Conservation (phyloP, 2,888 invertebrate genomes). For the Drosophila bunnanda region DNA sequence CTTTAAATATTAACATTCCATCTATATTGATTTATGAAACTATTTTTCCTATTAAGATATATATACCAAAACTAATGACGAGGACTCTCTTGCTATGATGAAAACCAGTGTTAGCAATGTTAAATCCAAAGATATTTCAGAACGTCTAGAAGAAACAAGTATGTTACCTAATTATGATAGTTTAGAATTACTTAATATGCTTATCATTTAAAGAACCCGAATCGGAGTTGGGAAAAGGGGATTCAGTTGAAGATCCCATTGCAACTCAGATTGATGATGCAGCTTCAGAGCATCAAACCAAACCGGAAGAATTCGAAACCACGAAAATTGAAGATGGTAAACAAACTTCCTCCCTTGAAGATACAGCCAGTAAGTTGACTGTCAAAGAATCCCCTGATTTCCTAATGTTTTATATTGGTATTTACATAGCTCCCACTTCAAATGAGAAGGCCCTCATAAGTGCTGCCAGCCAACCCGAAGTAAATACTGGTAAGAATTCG, state of each 20-base stretch:
- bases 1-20: too few relatives aligned
- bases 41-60: background rate
- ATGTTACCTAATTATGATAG: background rate
- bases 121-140: too few relatives aligned
- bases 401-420: background rate
- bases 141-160: background rate
- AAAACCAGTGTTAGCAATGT: background rate
- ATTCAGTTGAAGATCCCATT: background rate
- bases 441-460: background rate
- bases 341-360: background rate
- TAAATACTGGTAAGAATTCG: constrained; percentile 77
- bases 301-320: background rate
- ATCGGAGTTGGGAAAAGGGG: background rate
- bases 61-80: background rate
- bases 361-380: background rate
- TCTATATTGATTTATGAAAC: background rate
- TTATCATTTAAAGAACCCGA: background rate
- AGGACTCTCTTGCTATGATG: background rate
- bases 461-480: constrained; percentile 41
- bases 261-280: background rate
- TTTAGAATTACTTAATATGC: background rate
- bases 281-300: background rate
- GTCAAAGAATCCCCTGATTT: background rate
- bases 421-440: background rate
- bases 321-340: background rate